Base-by-base conservation (phyloP, 2,113 vertebrate species). In the Corvus cornix region DNA sequence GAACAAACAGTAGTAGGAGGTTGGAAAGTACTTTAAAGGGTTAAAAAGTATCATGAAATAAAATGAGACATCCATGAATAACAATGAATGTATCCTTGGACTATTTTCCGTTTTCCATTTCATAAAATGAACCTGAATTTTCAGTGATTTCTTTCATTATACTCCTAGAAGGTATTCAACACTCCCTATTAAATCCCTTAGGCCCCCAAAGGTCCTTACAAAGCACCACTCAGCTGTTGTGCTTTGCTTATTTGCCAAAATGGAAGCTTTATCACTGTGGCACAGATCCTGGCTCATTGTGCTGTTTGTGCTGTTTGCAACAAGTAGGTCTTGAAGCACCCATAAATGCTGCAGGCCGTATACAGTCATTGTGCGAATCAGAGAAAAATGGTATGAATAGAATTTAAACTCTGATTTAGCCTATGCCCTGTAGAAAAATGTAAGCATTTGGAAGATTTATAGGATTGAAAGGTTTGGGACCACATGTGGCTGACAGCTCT, bases 401-500 rank as follows among this genome's bases (percentile, higher is more conserved):
- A 33, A 11, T 58, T 74, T 70, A 41, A 73, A 72, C 3, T 43
- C 27, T 62, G 27, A 66, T 43, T 44, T 51, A 59, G 14, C 2
- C 1, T 51, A 21, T 35, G 16, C 27, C 6, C 23, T 63, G 28
- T 24, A 28, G 56, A 60, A 76, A 81, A 72, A 43, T 4, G 2
- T 15, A 16, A 8, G 24, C 20, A 37, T 53, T 56, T 86, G 43
- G 15, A 64, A 78, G 20, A 59, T 16, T 41, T 48, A 10, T 14
- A n/a, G 15, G 7, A 22, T 39, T 1, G 2, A 64, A 87, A 43
- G 6, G 1, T 74, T 84, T 73, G 56, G n/a, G 41, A 52, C 3
- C 0, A 4, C 26, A 23, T 0, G 1, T 41, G 41, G 30, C 37
- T 82, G 35, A 70, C 20, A 22, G 10, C 18, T 87, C 37, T 56